Base-by-base conservation (phyloP, 2,888 invertebrate species). In the Caenorhabditis angaria region DNA sequence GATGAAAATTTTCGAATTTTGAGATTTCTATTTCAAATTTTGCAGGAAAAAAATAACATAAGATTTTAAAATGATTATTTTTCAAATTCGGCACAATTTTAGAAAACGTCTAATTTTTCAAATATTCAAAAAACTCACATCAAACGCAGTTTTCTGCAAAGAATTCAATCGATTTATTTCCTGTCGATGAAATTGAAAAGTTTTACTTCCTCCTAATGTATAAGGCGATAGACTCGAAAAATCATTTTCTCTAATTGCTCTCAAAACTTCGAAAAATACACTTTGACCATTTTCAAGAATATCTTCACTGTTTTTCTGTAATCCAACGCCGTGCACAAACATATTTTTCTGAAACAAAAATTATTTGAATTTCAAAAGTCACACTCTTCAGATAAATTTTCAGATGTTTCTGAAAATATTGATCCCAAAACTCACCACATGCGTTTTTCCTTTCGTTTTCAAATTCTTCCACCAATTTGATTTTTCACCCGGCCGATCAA, bases 171-270 rank as follows among this genome's bases (percentile, higher is more conserved):
- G 64, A 8, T 59, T 25, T 5, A 67, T 54, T 3, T 55, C 51
- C 0, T 61, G 28, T 12, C 65, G 58, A 61, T 73, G 73, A 48
- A 65, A 73, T n/a, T 73, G 61, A 2, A 73, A 61, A 4, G 69
- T 60, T 53, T 65, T 50, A 14, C 55, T 27, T 51, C 68, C 69
- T 2, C 68, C 73, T 22, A 73, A 61, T 27, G 63, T 65, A 53
- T 56, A 55, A 32, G 61, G 51, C 10, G 47, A 22, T 0, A 73
- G 58, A 22, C 20, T 29, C 12, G 65, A 63, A n/a, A 73, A 73
- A 28, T 73, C 65, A 22, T 65, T 56, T 28, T 65, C 61, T 50
- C 61, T 20, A 1, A 65, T 10, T 12, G 69, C 61, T 22, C 48
- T 35, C 22, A 73, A 28, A 51, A 73, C 60, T 65, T 65, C 73